Conservation (phyloP, 2,797 vertebrate genomes). For the Rhinoraja longicauda region DNA sequence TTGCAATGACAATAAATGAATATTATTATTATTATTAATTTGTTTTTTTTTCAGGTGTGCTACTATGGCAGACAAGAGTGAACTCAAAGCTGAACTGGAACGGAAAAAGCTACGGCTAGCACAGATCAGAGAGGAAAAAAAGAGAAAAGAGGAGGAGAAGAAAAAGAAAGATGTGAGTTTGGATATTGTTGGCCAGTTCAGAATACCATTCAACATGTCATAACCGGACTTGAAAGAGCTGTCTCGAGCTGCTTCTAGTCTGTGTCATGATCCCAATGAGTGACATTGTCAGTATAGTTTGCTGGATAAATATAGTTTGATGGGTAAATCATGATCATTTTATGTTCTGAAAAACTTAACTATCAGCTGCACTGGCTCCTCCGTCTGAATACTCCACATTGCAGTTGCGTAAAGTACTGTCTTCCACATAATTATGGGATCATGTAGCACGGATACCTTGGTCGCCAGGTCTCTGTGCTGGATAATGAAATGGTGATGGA, state of each 20-base stretch:
- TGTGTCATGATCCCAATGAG: neutral
- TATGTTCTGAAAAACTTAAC: neutral
- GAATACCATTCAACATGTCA: neutral
- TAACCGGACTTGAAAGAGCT: neutral
- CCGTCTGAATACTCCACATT: neutral
- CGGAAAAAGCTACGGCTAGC: conserved; percentile 39
- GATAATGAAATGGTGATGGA: neutral
- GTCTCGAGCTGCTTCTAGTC: neutral
- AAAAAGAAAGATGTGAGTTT: conserved; percentile 37
- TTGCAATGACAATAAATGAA: too few species aligned
- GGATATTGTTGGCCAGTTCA: neutral
- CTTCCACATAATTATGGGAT: neutral
- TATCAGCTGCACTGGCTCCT: neutral
- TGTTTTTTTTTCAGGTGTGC: neutral
- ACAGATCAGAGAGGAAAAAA: conserved; percentile 40
- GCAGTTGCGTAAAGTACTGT: neutral
- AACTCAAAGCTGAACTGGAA: conserved; percentile 40
- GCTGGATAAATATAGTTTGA: neutral
- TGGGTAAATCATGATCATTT: neutral
- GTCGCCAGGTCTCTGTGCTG: neutral
- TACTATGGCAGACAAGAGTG: conserved; percentile 38
- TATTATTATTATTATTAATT: too few species aligned
- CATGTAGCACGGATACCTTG: neutral
- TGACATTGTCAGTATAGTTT: neutral
- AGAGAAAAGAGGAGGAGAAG: conserved; percentile 36